phyloP scores from a whole-genome alignment of 2,113 vertebrate species.

The Illadopsis cleaveri region DNA sequence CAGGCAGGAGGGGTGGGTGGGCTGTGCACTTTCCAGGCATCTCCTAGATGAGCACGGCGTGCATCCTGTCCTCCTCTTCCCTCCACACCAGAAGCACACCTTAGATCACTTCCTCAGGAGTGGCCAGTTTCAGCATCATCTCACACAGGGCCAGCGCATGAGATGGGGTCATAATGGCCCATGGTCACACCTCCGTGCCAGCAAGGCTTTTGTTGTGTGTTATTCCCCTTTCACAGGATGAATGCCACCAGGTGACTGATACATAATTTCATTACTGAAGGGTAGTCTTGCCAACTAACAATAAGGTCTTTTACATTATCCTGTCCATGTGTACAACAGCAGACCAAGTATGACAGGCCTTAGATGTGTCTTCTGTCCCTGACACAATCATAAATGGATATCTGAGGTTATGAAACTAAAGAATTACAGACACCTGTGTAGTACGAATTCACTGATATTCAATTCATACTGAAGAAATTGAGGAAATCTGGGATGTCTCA shows the following conservation, averaged over 20 bases:
- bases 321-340: fast-evolving
- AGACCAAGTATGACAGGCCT: neutral
- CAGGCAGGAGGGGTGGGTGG: neutral
- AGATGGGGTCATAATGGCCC: neutral
- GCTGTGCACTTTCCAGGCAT: neutral
- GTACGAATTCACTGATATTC: neutral
- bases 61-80: no score
- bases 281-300: no score
- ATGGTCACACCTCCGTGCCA: neutral
- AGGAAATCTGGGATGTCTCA: neutral
- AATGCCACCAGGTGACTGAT: neutral
- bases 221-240: neutral
- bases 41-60: fast-evolving
- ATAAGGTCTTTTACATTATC: neutral
- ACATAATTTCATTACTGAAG: neutral
- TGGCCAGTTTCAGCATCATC: neutral
- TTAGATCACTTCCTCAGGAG: neutral
- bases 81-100: neutral
- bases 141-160: fast-evolving
- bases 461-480: neutral
- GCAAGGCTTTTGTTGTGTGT: neutral
- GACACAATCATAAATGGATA: neutral
- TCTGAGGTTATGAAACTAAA: neutral
- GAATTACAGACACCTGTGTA: neutral
- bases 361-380: neutral